Evolutionary conservation across 2,113 vertebrate species (phyloP), one percentile per base, ranked within the genome.

Genomic region (Etheostoma spectabile): DNA sequence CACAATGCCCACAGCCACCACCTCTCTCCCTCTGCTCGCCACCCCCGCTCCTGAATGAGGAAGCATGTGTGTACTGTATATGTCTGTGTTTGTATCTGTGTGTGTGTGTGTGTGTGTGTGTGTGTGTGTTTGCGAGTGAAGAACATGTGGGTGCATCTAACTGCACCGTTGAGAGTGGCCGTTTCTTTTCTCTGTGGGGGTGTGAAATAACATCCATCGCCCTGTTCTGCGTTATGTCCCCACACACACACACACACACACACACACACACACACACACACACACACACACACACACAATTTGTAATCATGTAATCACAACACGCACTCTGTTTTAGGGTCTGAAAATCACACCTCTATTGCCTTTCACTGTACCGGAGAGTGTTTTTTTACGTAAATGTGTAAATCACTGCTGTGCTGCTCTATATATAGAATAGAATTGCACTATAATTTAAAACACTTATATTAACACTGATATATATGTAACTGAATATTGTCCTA

Each of bases 81-180:
- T 46, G 71, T 86, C 74, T 83, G 79, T 71, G 65, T 42, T 52
- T 63, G 70, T 82, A 56, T 55, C 69, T 73, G 60, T 77, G 61
- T 63, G 77, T 56, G 59, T 60, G 51, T 80, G 62, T 57, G 68
- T 69, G 49, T 71, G 30, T 53, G 45, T 72, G 66, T 80, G 46
- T 65, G 45, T 72, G 66, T 78, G 55, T 65, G 77, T 45, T 51
- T 74, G 56, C 51, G 62, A 22, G 75, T 33, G 57, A n/a, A 83
- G 66, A 90, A 91, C 91, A 91, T 93, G 94, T 93, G 94, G 91
- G 93, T 85, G 91, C 85, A 82, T 88, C 86, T 75, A 85, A 82
- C 84, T 77, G 80, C 87, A 82, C 70, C 19, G 69, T 42, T 30
- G 83, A 86, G 87, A 62, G 83, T 86, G 89, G 84, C 80, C 56